A percentile compares a stretch with the other conserved stretches of the same genome.
Evolutionary conservation across 64 coral and sea anemone genomes (phyloP).

Genomic region (Montipora efflorescens): DNA sequence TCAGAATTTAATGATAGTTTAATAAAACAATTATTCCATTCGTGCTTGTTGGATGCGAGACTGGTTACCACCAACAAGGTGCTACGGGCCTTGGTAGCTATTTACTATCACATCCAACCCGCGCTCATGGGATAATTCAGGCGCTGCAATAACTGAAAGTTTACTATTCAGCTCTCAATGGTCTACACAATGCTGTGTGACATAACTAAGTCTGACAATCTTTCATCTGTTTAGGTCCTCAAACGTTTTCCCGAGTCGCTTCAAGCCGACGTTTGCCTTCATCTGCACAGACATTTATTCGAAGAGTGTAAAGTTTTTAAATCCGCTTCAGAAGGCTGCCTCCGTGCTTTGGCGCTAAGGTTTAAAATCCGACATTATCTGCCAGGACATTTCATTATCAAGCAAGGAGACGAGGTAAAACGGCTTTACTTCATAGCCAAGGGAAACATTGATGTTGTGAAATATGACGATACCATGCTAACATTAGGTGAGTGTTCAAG

Average conservation of each 20-base stretch:
- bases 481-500: slow-evolving; percentile 65
- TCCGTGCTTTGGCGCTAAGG: slow-evolving; percentile 78
- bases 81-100: no score
- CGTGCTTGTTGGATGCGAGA: no score
- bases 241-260: slow-evolving; percentile 88
- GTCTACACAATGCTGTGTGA: no score
- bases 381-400: slow-evolving; percentile 88
- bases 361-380: slow-evolving; percentile 87
- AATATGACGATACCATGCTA: slow-evolving; percentile 70
- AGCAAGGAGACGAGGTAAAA: slow-evolving; percentile 88
- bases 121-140: no score
- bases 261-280: slow-evolving; percentile 84
- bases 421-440: slow-evolving; percentile 84
- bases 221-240: slow-evolving; percentile 66
- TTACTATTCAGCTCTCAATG: no score
- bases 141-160: no score
- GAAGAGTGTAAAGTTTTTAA: slow-evolving; percentile 78
- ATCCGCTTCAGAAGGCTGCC: slow-evolving; percentile 77
- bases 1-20: no score
- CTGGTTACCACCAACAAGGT: no score
- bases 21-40: no score
- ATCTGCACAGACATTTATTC: slow-evolving; percentile 83
- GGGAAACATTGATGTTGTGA: slow-evolving; percentile 88
- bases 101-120: no score
- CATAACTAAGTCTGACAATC: no score